Evolutionary conservation across 1,140 invertebrate genomes (phyloP).

Genomic region (Bombus sylvicola): DNA sequence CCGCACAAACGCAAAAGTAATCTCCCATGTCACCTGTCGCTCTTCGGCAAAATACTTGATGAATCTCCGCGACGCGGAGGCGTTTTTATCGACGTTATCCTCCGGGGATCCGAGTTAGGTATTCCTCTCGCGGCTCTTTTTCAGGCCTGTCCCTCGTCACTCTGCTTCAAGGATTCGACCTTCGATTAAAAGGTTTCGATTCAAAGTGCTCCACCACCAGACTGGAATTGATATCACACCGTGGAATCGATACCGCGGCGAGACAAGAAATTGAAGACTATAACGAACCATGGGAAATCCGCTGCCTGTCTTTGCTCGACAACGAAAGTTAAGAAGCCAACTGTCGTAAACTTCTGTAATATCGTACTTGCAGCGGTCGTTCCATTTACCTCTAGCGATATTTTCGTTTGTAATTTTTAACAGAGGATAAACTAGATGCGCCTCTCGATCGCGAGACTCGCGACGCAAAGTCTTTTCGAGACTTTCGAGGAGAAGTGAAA

Average conservation of each 20-base stretch:
- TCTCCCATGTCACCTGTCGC: constrained; percentile 64
- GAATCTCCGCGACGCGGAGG: constrained; percentile 54
- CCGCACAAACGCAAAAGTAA: constrained; percentile 63
- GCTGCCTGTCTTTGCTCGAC: not conserved
- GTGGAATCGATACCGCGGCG: constrained; percentile 10
- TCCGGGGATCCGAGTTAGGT: constrained; percentile 12
- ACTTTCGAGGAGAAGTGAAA: not conserved
- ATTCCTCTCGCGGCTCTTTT: constrained; percentile 27
- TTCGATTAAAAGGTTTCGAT: constrained; percentile 62
- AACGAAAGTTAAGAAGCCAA: constrained; percentile 11
- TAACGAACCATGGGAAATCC: not conserved
- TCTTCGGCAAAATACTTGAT: constrained; percentile 65
- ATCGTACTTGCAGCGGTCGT: too few relatives aligned
- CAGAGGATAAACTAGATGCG: not conserved
- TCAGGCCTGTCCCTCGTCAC: not conserved
- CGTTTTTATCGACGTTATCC: constrained; percentile 63
- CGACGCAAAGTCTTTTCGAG: not conserved
- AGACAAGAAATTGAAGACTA: not conserved
- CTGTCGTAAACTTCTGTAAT: not conserved
- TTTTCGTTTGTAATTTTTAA: constrained; percentile 3
- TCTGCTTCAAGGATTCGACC: constrained; percentile 51
- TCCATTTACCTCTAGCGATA: not conserved
- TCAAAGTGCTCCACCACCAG: constrained; percentile 13
- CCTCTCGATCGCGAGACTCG: not conserved
- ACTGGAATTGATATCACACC: not conserved